Conservation (phyloP, 1,140 invertebrate genomes). For the Limonius californicus region DNA sequence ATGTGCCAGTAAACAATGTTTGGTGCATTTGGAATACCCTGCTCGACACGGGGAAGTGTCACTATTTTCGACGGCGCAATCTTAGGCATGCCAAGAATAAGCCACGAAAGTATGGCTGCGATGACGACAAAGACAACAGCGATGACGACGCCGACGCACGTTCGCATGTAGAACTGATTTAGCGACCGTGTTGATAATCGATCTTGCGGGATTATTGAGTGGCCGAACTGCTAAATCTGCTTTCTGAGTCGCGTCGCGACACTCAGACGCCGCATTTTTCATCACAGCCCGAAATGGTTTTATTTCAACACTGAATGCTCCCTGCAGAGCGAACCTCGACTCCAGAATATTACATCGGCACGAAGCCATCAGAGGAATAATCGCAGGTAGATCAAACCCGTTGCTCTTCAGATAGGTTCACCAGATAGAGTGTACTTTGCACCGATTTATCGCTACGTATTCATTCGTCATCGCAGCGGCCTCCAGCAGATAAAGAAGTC, state of each 20-base stretch:
- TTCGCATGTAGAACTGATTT: not conserved
- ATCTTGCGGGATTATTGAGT: slow-evolving; percentile 5
- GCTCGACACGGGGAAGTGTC: slow-evolving; percentile 48
- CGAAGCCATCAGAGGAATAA: not conserved
- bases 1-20: no score
- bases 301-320: slow-evolving; percentile 22
- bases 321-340: slow-evolving; percentile 10
- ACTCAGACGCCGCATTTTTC: slow-evolving; percentile 25
- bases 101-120: not conserved
- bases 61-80: slow-evolving; percentile 51
- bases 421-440: no score
- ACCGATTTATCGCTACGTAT: not conserved
- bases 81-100: slow-evolving; percentile 15
- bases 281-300: slow-evolving; percentile 23
- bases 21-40: slow-evolving; percentile 37
- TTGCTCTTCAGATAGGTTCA: not conserved
- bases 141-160: not conserved
- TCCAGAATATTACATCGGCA: not conserved
- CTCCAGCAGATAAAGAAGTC: slow-evolving; percentile 7
- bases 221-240: slow-evolving; percentile 10
- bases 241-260: slow-evolving; percentile 20
- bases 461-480: not conserved
- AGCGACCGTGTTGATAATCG: not conserved
- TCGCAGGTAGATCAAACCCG: slow-evolving; percentile 7
- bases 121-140: not conserved